Evolutionary conservation across 1,140 invertebrate genomes (phyloP).

Genomic region (Drosophila melanica): DNA sequence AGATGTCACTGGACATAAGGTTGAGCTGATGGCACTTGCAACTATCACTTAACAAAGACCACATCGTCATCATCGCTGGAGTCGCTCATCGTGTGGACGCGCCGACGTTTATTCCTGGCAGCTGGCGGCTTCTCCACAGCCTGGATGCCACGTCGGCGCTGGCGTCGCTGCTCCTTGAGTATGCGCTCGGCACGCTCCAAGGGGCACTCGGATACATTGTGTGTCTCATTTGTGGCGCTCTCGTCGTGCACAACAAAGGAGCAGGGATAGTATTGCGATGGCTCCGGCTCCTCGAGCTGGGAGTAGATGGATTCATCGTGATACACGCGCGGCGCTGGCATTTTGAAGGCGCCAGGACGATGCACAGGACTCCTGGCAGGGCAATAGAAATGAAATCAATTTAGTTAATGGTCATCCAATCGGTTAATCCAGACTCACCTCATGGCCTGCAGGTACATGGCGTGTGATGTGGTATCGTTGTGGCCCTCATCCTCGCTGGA

Average conservation of each 20-base stretch:
- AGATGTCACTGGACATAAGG: not conserved
- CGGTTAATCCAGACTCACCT: slow-evolving; percentile 79
- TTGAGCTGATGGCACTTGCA: not conserved
- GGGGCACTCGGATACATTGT: slow-evolving; percentile 62
- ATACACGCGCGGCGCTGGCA: slow-evolving; percentile 59
- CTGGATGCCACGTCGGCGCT: slow-evolving; percentile 33
- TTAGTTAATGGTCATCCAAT: not conserved
- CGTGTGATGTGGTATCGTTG: slow-evolving; percentile 85
- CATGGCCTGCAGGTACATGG: slow-evolving; percentile 86
- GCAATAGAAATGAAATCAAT: not conserved
- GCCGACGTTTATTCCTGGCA: slow-evolving; percentile 35
- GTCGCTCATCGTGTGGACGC: slow-evolving; percentile 50
- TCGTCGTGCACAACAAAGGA: slow-evolving; percentile 72
- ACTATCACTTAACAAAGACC: slow-evolving; percentile 2
- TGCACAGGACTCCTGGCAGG: slow-evolving; percentile 61
- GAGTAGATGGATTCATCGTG: slow-evolving; percentile 75
- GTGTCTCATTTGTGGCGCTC: slow-evolving; percentile 10
- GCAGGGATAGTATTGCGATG: slow-evolving; percentile 66
- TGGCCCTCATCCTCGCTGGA: slow-evolving; percentile 83
- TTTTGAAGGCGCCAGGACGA: slow-evolving; percentile 73
- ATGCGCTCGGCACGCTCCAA: slow-evolving; percentile 79
- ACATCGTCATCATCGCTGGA: slow-evolving; percentile 62
- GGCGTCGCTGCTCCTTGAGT: slow-evolving; percentile 61
- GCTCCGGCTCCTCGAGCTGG: slow-evolving; percentile 55
- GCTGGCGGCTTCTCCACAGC: not conserved